These are phyloP conservation scores for Stomatorhinus walkeri DNA, from an alignment of 2,797 vertebrate species.

Conservation along the genomic window DNA sequence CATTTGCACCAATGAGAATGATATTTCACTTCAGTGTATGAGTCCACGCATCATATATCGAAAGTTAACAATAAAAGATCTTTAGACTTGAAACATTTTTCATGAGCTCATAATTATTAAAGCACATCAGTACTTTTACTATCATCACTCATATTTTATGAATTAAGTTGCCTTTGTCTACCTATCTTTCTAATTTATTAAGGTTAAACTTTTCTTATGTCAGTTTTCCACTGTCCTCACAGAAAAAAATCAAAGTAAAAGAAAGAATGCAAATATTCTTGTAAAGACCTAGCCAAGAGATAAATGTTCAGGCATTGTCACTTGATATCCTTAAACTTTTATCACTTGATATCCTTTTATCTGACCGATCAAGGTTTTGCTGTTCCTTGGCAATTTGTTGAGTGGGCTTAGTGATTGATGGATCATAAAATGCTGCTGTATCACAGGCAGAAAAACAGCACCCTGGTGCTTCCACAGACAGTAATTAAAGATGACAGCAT, in stretches of 20 bases:
- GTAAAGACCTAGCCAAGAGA: slow-evolving; percentile 22
- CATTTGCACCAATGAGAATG: not conserved
- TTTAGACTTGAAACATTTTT: not conserved
- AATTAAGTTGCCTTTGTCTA: not conserved
- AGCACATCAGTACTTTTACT: not conserved
- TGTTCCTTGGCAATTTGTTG: slow-evolving; percentile 27
- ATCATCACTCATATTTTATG: not conserved
- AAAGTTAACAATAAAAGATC: not conserved
- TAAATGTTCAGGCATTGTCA: slow-evolving; percentile 33
- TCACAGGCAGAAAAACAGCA: slow-evolving; percentile 36
- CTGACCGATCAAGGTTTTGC: slow-evolving; percentile 32
- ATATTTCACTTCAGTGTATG: not conserved
- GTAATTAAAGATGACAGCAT: slow-evolving; percentile 37
- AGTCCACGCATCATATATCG: not conserved
- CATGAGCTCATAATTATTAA: not conserved
- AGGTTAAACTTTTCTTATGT: not conserved
- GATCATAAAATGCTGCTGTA: slow-evolving; percentile 37
- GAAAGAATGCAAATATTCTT: slow-evolving; percentile 16
- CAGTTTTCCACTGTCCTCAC: not conserved
- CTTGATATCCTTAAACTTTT: slow-evolving; percentile 34
- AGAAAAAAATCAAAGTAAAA: not conserved
- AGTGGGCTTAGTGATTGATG: slow-evolving; percentile 40
- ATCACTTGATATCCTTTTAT: slow-evolving; percentile 33
- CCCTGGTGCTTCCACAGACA: slow-evolving; percentile 43
- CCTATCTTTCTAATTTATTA: not conserved